Evolutionary conservation across 1,140 invertebrate genomes (phyloP).

Genomic region (Sitophilus oryzae): DNA sequence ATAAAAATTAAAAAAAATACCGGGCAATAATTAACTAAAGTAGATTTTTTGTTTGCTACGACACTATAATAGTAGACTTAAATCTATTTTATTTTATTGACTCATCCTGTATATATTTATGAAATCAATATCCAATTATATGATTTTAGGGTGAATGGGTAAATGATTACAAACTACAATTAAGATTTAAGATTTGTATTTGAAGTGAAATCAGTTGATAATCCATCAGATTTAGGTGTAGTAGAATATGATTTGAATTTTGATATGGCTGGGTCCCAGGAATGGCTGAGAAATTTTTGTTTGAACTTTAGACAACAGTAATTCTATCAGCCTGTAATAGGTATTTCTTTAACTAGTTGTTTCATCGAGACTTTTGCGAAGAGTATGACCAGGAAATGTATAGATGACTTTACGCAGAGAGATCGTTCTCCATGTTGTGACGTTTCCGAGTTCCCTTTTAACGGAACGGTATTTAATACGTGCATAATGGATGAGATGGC

Average conservation of each 20-base stretch:
- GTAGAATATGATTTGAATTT: slow-evolving; percentile 75
- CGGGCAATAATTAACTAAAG: too few species aligned
- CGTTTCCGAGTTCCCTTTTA: slow-evolving; percentile 70
- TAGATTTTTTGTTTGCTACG: too few species aligned
- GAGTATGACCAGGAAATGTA: slow-evolving; percentile 76
- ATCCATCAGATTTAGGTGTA: slow-evolving; percentile 69
- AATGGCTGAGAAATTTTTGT: slow-evolving; percentile 84
- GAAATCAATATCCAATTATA: not conserved
- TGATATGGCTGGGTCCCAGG: slow-evolving; percentile 75
- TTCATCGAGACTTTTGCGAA: slow-evolving; percentile 82
- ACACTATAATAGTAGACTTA: too few species aligned
- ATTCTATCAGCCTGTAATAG: slow-evolving; percentile 74
- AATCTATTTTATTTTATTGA: too few species aligned
- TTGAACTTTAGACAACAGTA: slow-evolving; percentile 62
- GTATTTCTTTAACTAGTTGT: slow-evolving; percentile 79
- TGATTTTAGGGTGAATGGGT: slow-evolving; percentile 25
- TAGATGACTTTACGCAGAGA: slow-evolving; percentile 57
- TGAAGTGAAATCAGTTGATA: slow-evolving; percentile 81
- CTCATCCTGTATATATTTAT: not conserved
- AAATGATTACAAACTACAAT: slow-evolving; percentile 52
- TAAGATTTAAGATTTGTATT: slow-evolving; percentile 76
- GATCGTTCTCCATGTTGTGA: slow-evolving; percentile 78
- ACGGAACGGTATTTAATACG: slow-evolving; percentile 63
- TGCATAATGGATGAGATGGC: slow-evolving; percentile 74
- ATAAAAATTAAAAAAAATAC: too few species aligned